A percentile compares a stretch with the other conserved stretches of the same genome.
phyloP scores from a whole-genome alignment of 2,113 vertebrate species.

The Trogon melanurus region DNA sequence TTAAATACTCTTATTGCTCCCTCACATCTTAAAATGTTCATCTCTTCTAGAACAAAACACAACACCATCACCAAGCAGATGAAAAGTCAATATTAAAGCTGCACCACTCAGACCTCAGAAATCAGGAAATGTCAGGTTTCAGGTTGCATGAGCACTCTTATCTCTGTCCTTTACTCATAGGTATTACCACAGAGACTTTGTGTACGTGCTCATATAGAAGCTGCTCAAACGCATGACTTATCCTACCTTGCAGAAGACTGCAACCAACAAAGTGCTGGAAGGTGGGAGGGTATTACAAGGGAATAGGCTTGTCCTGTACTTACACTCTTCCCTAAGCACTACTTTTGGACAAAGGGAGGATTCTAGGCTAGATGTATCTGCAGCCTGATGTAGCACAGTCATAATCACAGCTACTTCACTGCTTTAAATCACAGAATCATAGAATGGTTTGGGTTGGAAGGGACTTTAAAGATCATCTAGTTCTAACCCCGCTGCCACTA shows the following conservation, averaged over 20 bases:
- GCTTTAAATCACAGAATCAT: neutral
- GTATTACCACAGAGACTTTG: neutral
- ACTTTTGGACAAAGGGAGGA: neutral
- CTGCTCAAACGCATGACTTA: neutral
- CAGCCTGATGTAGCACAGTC: neutral
- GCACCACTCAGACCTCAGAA: neutral
- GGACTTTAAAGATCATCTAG: too few species aligned
- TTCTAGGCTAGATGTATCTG: neutral
- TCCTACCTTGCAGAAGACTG: neutral
- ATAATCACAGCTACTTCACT: neutral
- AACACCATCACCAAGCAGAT: rapidly evolving
- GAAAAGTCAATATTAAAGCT: neutral
- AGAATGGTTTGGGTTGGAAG: too few species aligned
- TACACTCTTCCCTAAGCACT: neutral
- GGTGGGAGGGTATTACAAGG: neutral
- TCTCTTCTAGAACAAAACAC: neutral
- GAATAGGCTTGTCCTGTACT: neutral
- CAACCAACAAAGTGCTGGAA: neutral
- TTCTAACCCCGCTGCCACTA: too few species aligned
- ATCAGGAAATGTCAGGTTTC: neutral
- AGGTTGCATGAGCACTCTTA: neutral
- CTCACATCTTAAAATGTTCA: neutral
- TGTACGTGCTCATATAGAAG: neutral
- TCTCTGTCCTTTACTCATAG: neutral
- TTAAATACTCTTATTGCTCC: neutral